Base-by-base conservation (phyloP, 2,113 vertebrate species). In the Bubo bubo region DNA sequence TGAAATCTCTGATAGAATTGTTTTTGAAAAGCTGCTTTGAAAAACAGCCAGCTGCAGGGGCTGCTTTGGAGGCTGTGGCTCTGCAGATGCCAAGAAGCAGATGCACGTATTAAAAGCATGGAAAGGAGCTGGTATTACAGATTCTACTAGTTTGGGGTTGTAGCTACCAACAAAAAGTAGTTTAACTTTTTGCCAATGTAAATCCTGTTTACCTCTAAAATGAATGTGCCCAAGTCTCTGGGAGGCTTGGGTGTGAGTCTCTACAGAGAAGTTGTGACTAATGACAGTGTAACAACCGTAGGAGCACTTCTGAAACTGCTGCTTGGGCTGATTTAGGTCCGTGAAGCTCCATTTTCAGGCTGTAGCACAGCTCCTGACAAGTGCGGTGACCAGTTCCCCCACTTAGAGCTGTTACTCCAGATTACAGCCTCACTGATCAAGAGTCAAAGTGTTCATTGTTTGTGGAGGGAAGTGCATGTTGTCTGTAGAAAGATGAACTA, bases 1-100 rank as follows among this genome's bases (percentile, higher is more conserved):
- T 92, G 94, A 53, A 37, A 37, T 56, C 52, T 30, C 82, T 11
- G 71, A 53, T 14, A 14, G 67, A 49, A 4, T 63, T 87, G 96
- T 81, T 94, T 89, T 66, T 62, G 59, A 88, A 47, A 86, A 94
- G 79, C 93, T 68, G 73, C 76, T 88, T 47, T 76, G 76, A 28
- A 34, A 95, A 97, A 71, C 68, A 73, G 39, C 53, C 1, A 24
- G 19, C 43, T 85, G 53, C 55, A 47, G 73, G 59, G 67, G 17
- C 87, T 75, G 74, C 58, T 83, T 19, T 24, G 34, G 55, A 53
- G 75, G 82, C 91, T 1, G 0, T 1, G 39, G 66, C 34, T 56
- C 67, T 59, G 87, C 79, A 92, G 83, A 14, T 75, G 56, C 75
- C 43, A 10, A 88, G 79, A 66, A 79, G 14, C 92, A 86, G 76